Percentiles rank a stretch among this genome's conserved stretches.
Evolutionary conservation across 2,888 invertebrate species (phyloP).

Genomic region (Diploptera punctata): DNA sequence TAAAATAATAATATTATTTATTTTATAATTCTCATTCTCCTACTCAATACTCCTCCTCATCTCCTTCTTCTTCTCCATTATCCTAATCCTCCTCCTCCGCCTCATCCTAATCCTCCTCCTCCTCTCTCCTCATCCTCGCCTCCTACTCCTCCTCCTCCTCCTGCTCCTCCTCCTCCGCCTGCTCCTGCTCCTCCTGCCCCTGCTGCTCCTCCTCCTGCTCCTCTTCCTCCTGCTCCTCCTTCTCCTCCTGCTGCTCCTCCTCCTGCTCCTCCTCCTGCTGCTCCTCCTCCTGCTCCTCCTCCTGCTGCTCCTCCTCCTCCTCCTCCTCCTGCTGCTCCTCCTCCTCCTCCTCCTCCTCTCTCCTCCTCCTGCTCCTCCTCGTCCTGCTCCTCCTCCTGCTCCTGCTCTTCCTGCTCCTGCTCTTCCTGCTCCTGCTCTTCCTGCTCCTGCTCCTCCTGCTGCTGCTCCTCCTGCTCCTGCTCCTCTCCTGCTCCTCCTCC

Average conservation of each 20-base stretch:
- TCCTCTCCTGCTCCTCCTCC: background rate
- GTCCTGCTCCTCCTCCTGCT: background rate
- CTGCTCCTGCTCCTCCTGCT: background rate
- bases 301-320: background rate
- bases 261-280: background rate
- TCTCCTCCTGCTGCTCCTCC: background rate
- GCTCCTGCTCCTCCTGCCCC: background rate
- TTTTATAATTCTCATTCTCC: background rate
- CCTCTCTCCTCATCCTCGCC: background rate
- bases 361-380: background rate
- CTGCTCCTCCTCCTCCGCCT: background rate
- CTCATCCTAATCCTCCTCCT: background rate
- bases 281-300: background rate
- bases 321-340: background rate
- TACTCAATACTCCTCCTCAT: background rate
- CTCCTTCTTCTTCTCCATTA: background rate
- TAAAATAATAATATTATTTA: no score
- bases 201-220: background rate
- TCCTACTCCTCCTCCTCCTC: background rate
- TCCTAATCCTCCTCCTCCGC: background rate
- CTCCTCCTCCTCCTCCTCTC: background rate
- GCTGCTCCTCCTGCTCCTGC: background rate
- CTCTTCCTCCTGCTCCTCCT: background rate
- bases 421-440: no score
- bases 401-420: no score